phyloP scores from a whole-genome alignment of 2,113 vertebrate species.

The Sebastes fasciatus region DNA sequence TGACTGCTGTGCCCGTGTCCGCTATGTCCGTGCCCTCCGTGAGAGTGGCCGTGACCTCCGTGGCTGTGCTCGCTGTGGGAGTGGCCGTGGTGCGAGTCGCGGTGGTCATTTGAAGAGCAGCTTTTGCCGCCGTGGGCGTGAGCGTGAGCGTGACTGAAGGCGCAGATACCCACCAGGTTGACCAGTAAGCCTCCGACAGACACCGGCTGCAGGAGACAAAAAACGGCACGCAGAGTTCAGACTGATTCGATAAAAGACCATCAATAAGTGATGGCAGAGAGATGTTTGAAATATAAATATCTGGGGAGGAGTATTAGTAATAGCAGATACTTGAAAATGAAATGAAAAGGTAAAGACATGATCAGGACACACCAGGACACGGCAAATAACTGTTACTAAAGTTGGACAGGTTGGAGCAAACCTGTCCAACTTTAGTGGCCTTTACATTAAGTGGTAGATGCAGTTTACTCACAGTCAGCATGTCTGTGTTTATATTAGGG shows the following conservation, averaged over 20 bases:
- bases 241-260: background rate
- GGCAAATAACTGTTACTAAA: background rate
- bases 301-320: background rate
- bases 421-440: background rate
- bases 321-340: background rate
- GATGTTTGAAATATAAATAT: background rate
- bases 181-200: slow-evolving; percentile 96
- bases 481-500: slow-evolving; percentile 97
- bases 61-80: slow-evolving; percentile 78
- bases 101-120: slow-evolving; percentile 89
- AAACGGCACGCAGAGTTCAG: background rate
- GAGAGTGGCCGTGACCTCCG: slow-evolving; percentile 86
- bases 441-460: background rate
- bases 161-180: slow-evolving; percentile 98
- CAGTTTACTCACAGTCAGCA: slow-evolving; percentile 92
- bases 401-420: background rate
- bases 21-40: slow-evolving; percentile 73
- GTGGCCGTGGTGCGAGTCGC: slow-evolving; percentile 83
- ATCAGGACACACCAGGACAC: background rate
- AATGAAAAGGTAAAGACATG: background rate
- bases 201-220: slow-evolving; percentile 87
- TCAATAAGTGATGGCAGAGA: background rate
- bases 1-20: slow-evolving; percentile 75
- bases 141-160: slow-evolving; percentile 96
- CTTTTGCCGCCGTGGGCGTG: slow-evolving; percentile 88